These are phyloP conservation scores for Chionis minor DNA, from an alignment of 2,113 vertebrate species.

Conservation along the genomic window DNA sequence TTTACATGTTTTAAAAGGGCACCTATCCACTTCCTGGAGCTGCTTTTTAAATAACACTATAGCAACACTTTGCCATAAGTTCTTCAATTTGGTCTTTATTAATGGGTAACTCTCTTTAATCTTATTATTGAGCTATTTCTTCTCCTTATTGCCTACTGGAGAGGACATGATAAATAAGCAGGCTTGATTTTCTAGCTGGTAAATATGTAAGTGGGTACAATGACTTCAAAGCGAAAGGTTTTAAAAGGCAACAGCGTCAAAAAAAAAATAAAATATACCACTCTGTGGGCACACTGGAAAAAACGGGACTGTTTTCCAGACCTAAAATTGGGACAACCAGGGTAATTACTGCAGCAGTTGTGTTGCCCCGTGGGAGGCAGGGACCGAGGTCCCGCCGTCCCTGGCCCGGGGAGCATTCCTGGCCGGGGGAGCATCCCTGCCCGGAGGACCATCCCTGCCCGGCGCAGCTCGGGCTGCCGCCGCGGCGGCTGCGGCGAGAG, in stretches of 20 bases:
- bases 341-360: neutral
- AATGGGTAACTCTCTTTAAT: neutral
- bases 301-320: neutral
- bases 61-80: neutral
- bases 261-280: neutral
- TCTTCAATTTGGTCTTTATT: neutral
- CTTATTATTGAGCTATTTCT: neutral
- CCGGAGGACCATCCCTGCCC: neutral
- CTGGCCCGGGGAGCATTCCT: neutral
- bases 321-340: neutral
- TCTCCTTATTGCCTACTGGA: neutral
- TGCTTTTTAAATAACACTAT: neutral
- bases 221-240: neutral
- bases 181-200: neutral
- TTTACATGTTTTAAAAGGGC: neutral
- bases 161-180: neutral
- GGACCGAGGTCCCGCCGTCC: neutral
- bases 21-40: neutral
- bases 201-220: neutral
- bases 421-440: neutral
- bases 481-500: conserved; percentile 20
- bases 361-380: neutral
- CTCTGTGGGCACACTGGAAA: neutral
- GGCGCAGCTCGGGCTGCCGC: neutral
- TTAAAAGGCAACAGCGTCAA: neutral